Conservation (phyloP, 2,888 invertebrate species). For the Luperina nickerlii region DNA sequence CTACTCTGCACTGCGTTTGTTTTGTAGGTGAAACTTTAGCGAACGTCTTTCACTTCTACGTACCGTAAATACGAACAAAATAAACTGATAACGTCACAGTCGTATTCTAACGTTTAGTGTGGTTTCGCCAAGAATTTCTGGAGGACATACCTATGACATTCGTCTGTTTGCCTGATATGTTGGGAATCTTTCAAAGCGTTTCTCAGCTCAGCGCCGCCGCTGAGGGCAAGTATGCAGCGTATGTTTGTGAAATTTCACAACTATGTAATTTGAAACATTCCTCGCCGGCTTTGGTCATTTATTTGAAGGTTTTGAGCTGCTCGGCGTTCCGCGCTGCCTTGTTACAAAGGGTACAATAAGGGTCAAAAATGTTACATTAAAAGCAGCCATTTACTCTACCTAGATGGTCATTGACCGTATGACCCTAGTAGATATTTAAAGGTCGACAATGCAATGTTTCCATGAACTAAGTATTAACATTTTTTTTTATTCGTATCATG, state of each 20-base stretch:
- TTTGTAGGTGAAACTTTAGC: conserved; percentile 37
- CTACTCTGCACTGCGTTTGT: conserved; percentile 24
- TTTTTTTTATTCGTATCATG: conserved; percentile 8
- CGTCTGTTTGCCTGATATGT: conserved; percentile 68
- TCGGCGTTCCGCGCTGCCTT: conserved; percentile 6
- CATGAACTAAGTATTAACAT: conserved; percentile 9
- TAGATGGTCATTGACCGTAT: conserved; percentile 13
- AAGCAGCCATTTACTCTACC: conserved; percentile 4
- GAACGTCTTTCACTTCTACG: conserved; percentile 31
- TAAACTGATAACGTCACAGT: conserved; percentile 41
- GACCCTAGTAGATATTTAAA: conserved; percentile 18
- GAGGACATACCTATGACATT: conserved; percentile 61
- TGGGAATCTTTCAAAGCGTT: conserved; percentile 77
- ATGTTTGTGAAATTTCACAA: conserved; percentile 73
- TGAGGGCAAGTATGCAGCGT: conserved; percentile 67
- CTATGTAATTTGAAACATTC: conserved; percentile 73
- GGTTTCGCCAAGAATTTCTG: conserved; percentile 56
- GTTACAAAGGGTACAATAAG: conserved; percentile 22
- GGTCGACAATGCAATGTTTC: conserved; percentile 23
- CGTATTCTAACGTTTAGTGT: conserved; percentile 58
- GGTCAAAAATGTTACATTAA: conserved; percentile 19
- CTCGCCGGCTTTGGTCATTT: conserved; percentile 65
- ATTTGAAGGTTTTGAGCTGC: conserved; percentile 57
- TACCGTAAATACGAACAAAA: conserved; percentile 51
- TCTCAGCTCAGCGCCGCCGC: conserved; percentile 57